Evolutionary conservation across 2,888 invertebrate species (phyloP).

Genomic region (Microchrysa polita): DNA sequence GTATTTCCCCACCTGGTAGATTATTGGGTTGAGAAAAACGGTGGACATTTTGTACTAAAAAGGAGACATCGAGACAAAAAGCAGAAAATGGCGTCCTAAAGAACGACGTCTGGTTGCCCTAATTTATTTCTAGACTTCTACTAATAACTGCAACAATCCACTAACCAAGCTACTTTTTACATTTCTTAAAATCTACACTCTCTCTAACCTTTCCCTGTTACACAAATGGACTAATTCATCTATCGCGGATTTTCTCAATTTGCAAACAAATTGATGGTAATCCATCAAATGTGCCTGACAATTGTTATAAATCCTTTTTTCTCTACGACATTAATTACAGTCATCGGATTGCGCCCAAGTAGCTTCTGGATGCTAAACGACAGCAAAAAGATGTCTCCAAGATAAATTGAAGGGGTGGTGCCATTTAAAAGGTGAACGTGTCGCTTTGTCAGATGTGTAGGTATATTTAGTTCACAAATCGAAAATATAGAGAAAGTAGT

Average conservation of each 20-base stretch:
- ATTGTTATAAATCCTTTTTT: slow-evolving; percentile 25
- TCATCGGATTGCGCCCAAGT: background rate
- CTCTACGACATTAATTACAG: background rate
- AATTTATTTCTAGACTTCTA: too few species aligned
- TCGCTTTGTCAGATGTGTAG: background rate
- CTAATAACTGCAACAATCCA: too few species aligned
- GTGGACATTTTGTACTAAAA: too few species aligned
- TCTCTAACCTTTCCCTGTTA: too few species aligned
- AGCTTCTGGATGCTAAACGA: background rate
- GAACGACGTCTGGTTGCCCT: too few species aligned
- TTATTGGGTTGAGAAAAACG: too few species aligned
- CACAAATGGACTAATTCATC: too few species aligned
- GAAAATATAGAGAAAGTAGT: background rate
- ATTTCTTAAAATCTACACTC: too few species aligned
- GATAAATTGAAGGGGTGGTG: slow-evolving; percentile 5
- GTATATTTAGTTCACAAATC: background rate
- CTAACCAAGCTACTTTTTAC: too few species aligned
- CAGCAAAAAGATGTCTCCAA: background rate
- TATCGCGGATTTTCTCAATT: background rate
- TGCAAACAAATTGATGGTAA: background rate
- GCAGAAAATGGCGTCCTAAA: too few species aligned
- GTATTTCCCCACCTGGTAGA: too few species aligned
- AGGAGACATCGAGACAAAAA: too few species aligned
- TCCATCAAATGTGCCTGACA: slow-evolving; percentile 23
- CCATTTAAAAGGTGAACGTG: slow-evolving; percentile 13